phyloP scores from a whole-genome alignment of 2,113 vertebrate genomes.

The Syngnathoides biaculeatus region DNA sequence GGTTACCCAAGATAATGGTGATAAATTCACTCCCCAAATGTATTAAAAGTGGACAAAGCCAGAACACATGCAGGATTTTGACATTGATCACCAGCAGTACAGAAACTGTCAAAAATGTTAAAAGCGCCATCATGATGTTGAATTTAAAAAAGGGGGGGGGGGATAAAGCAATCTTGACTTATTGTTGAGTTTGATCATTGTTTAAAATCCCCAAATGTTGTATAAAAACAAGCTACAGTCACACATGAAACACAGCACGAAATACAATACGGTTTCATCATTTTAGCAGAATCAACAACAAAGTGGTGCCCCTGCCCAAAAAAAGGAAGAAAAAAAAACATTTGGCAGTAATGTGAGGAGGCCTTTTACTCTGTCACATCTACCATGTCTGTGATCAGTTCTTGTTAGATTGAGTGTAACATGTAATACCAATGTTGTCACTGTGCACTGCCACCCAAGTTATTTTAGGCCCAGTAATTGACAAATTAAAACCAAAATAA shows the following conservation, averaged over 20 bases:
- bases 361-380: constrained; percentile 40
- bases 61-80: background rate
- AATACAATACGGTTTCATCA: constrained; percentile 32
- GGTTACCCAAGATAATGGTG: background rate
- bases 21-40: background rate
- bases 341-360: constrained; percentile 38
- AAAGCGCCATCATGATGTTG: background rate
- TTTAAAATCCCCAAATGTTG: constrained; percentile 26
- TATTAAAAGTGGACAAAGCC: background rate
- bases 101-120: background rate
- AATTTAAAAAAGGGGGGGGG: background rate
- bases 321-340: constrained; percentile 27
- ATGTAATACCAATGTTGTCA: constrained; percentile 55
- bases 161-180: constrained; percentile 1
- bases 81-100: background rate
- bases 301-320: constrained; percentile 14
- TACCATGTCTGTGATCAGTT: constrained; percentile 51
- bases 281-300: constrained; percentile 29
- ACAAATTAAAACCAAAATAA: constrained; percentile 61
- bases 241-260: constrained; percentile 27
- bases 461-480: constrained; percentile 59
- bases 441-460: constrained; percentile 37
- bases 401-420: constrained; percentile 44
- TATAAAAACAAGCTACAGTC: constrained; percentile 22
- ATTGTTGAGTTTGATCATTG: constrained; percentile 4